These are phyloP conservation scores for Chaetodon trifasciatus DNA, from an alignment of 2,797 vertebrate species.

Conservation along the genomic window DNA sequence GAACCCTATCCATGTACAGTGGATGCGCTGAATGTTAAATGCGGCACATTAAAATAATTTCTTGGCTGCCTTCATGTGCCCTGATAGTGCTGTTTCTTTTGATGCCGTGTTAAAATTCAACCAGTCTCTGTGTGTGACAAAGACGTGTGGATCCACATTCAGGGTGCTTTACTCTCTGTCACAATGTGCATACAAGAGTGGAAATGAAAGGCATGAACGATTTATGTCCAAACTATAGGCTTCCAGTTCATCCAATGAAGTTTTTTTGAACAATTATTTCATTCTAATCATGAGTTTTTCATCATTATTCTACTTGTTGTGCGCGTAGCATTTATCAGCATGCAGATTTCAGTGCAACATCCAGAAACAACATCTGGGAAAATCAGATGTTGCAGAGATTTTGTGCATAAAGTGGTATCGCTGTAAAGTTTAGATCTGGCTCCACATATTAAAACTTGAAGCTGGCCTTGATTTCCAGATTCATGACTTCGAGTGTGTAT, in stretches of 20 bases:
- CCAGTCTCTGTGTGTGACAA: slow-evolving; percentile 13
- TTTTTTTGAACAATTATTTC: not conserved
- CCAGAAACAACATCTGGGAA: slow-evolving; percentile 22
- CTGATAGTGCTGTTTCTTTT: slow-evolving; percentile 26
- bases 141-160: slow-evolving; percentile 34
- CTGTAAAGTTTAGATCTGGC: slow-evolving; percentile 3
- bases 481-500: slow-evolving; percentile 36
- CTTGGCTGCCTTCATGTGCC: slow-evolving; percentile 18
- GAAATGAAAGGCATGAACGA: slow-evolving; percentile 20
- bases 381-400: slow-evolving; percentile 23
- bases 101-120: slow-evolving; percentile 34
- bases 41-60: slow-evolving; percentile 44
- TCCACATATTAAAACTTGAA: slow-evolving; percentile 29
- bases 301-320: not conserved
- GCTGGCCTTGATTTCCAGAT: slow-evolving; percentile 51
- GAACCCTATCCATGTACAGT: slow-evolving; percentile 31
- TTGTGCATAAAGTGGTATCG: not conserved
- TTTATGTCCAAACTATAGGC: not conserved
- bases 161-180: slow-evolving; percentile 18
- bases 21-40: slow-evolving; percentile 48
- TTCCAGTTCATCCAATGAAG: not conserved
- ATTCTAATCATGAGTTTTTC: not conserved
- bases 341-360: slow-evolving; percentile 14
- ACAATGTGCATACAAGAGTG: not conserved
- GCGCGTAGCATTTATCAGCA: not conserved